These are phyloP conservation scores for Gephyroberyx darwinii DNA, from an alignment of 2,797 vertebrate species.

Conservation along the genomic window DNA sequence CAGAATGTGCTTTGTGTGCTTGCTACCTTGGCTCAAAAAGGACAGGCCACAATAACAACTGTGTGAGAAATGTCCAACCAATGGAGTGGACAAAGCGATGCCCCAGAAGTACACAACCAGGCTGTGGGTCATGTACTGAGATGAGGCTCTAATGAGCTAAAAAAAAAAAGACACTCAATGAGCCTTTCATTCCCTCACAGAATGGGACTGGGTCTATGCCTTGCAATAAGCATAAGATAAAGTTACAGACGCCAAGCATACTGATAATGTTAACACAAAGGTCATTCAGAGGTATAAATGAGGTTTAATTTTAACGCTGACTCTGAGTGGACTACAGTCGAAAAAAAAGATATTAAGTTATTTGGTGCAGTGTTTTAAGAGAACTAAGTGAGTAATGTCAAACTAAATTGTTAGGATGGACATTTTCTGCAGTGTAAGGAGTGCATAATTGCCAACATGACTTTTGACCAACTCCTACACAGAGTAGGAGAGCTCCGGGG, in stretches of 20 bases:
- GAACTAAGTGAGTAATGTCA: no score
- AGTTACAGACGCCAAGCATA: background rate
- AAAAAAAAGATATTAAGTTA: background rate
- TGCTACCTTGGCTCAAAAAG: constrained; percentile 46
- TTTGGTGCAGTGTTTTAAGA: background rate
- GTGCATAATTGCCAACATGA: no score
- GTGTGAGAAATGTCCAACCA: constrained; percentile 58
- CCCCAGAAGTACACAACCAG: constrained; percentile 22
- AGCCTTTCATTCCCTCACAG: constrained; percentile 51
- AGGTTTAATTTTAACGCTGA: constrained; percentile 1
- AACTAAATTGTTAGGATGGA: no score
- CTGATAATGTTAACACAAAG: constrained; percentile 15
- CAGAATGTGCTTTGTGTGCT: constrained; percentile 64
- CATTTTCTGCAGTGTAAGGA: no score
- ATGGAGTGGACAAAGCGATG: constrained; percentile 54
- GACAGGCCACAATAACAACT: constrained; percentile 48
- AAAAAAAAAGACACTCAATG: constrained; percentile 55
- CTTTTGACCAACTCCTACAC: no score
- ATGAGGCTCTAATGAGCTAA: constrained; percentile 69
- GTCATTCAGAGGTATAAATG: constrained; percentile 8
- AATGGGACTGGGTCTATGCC: constrained; percentile 33
- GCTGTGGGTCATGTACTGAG: constrained; percentile 22
- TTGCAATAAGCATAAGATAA: constrained; percentile 7
- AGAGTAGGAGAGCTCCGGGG: no score
- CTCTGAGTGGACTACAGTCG: background rate